Base-by-base conservation (phyloP, 2,888 invertebrate genomes). In the Nemapogon koenigi region DNA sequence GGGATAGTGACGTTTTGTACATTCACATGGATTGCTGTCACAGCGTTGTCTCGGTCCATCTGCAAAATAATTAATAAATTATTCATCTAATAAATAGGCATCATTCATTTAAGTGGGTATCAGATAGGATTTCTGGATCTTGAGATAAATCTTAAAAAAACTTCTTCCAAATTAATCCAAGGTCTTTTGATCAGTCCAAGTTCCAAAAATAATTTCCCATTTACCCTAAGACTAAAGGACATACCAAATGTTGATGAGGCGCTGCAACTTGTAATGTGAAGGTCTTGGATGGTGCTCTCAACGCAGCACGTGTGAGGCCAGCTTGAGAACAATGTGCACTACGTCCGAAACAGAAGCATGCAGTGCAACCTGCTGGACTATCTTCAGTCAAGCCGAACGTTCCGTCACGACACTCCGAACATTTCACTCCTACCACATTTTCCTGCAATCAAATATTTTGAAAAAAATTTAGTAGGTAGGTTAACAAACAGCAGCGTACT, bases 341-440 rank as follows among this genome's bases (percentile, higher is more conserved):
- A 52, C 94, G 83, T 0, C 91, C 93, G 69, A 97, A 99, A 73
- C 98, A 99, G 81, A 96, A 98, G 66, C 98, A 99, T 41, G 89
- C 86, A 1, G 94, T 94, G 64, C 98, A 99, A 4, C 98, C 98
- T 38, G 84, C 84, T 0, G 89, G 86, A 64, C 91, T 94, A 30
- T 85, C 83, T 0, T 67, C 68, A 0, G 90, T 84, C 16, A 98
- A 69, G 0, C 95, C 94, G 64, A 97, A 98, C 0, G 94, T 91
- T 14, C 92, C 90, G 27, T 86, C 83, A 47, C 85, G 84, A 67
- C 98, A 99, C 11, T 79, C 67, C 55, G 90, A 86, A 61, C 98
- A 99, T 48, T 89, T 88, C 33, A 85, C 83, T 0, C 97, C 97
- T 4, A 86, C 83, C 0, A 89, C 94, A 52, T 94, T 88, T 40